Conservation (phyloP, 2,888 invertebrate species). For the Lepidocyrtoides sp. region DNA sequence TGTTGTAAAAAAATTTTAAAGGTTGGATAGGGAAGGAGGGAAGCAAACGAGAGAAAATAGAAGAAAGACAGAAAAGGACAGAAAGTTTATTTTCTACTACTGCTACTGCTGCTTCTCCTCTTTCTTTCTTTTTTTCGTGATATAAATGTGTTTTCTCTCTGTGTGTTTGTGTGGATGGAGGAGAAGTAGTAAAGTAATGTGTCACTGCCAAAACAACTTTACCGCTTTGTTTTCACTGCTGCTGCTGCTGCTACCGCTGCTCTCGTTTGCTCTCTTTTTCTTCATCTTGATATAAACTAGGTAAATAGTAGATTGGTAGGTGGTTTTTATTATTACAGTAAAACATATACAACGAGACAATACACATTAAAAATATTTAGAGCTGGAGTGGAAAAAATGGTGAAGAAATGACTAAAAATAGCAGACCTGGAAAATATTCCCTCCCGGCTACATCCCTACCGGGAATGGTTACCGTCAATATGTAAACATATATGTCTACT, state of each 20-base stretch:
- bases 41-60: neutral
- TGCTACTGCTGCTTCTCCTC: neutral
- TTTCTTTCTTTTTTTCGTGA: neutral
- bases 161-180: neutral
- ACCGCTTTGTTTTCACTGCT: neutral
- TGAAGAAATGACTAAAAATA: too few relatives aligned
- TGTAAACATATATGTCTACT: too few relatives aligned
- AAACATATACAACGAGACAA: too few relatives aligned
- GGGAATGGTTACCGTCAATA: too few relatives aligned
- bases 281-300: too few relatives aligned
- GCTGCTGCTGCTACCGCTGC: neutral
- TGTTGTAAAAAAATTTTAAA: slow-evolving; percentile 7
- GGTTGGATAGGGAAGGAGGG: neutral
- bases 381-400: too few relatives aligned
- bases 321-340: too few relatives aligned
- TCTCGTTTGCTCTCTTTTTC: neutral
- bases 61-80: neutral
- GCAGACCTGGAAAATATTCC: too few relatives aligned
- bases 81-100: neutral
- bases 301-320: too few relatives aligned
- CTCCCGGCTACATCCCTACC: too few relatives aligned
- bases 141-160: neutral
- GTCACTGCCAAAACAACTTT: slow-evolving; percentile 64
- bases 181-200: slow-evolving; percentile 38
- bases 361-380: too few relatives aligned